Percentiles rank a stretch among this genome's conserved stretches.
These are phyloP conservation scores for Chlamydotis undulata DNA, from an alignment of 2,113 vertebrate species.

Conservation along the genomic window DNA sequence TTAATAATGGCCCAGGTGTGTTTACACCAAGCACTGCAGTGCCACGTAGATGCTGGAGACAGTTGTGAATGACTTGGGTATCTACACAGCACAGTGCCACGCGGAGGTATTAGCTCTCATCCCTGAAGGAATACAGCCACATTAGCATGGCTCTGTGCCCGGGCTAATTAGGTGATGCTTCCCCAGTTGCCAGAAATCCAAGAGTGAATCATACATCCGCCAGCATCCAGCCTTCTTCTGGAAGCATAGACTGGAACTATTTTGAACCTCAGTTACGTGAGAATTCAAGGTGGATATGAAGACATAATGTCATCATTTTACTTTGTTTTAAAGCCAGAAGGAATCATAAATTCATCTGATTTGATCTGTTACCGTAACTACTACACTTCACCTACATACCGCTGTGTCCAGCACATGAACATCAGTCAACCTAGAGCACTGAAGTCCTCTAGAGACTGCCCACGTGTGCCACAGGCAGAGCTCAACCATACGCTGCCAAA, in stretches of 20 bases:
- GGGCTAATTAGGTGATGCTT: slow-evolving; percentile 31
- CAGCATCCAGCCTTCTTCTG: not conserved
- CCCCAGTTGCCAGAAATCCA: slow-evolving; percentile 26
- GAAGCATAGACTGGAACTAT: not conserved
- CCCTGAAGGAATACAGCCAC: not conserved
- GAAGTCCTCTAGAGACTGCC: not conserved
- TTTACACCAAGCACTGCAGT: not conserved
- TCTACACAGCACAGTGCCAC: not conserved
- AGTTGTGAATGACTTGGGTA: not conserved
- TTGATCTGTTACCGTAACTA: not conserved
- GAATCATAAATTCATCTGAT: not conserved
- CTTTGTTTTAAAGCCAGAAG: not conserved
- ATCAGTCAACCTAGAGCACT: not conserved
- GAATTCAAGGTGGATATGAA: not conserved
- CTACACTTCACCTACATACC: not conserved
- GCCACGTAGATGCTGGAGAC: not conserved
- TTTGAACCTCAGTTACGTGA: not conserved
- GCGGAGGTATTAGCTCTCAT: not conserved
- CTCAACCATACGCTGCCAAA: not conserved
- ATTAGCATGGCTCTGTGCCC: not conserved
- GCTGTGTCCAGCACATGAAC: not conserved
- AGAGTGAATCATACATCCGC: slow-evolving; percentile 22
- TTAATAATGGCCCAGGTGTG: not conserved
- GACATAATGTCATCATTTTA: not conserved
- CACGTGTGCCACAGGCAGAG: not conserved